These are phyloP conservation scores for Diadegma fenestrale DNA, from an alignment of 2,888 invertebrate genomes.

Conservation along the genomic window DNA sequence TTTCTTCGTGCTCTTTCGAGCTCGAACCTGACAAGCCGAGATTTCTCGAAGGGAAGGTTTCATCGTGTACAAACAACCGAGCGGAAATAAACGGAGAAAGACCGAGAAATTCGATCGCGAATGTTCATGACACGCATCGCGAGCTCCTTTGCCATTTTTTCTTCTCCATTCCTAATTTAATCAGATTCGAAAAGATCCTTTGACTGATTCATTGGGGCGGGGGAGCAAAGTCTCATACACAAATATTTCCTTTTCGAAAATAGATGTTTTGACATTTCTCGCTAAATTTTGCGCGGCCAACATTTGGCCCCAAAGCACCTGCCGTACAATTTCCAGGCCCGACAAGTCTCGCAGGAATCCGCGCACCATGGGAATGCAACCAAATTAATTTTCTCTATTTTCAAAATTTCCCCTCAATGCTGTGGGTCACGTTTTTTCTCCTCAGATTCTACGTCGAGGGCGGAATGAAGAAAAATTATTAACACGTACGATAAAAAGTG, in stretches of 20 bases:
- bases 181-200: neutral
- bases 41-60: slow-evolving; percentile 16
- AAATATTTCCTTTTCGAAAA: slow-evolving; percentile 5
- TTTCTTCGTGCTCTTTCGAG: slow-evolving; percentile 23
- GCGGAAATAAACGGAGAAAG: neutral
- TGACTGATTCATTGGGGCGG: neutral
- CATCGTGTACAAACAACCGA: slow-evolving; percentile 14
- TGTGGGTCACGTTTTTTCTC: no score
- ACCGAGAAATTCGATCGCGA: slow-evolving; percentile 31
- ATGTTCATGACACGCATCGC: slow-evolving; percentile 16
- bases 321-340: neutral
- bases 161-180: slow-evolving; percentile 8
- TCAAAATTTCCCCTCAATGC: no score
- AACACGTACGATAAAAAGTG: no score
- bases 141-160: neutral
- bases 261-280: slow-evolving; percentile 12
- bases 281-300: neutral
- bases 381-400: neutral
- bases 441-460: no score
- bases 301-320: neutral
- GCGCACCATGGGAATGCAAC: neutral
- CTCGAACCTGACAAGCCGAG: neutral
- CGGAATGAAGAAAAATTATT: no score
- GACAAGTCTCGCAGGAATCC: neutral
- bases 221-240: neutral